These are phyloP conservation scores for Hiodon tergisus DNA, from an alignment of 2,113 vertebrate genomes.

Conservation along the genomic window DNA sequence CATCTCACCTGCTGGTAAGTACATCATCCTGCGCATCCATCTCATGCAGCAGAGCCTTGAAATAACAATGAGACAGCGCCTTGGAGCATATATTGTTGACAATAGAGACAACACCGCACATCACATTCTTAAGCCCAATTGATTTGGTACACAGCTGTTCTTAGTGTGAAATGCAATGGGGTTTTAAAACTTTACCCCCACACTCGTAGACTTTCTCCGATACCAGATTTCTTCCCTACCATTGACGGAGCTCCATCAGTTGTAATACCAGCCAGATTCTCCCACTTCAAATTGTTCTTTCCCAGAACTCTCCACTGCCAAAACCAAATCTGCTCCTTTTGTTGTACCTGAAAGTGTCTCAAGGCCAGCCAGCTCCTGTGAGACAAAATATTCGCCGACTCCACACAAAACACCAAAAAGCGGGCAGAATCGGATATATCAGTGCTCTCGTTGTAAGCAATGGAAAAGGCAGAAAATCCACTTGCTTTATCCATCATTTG, in stretches of 20 bases:
- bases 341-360: constrained; percentile 4
- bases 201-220: neutral
- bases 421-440: constrained; percentile 4
- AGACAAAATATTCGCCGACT: neutral
- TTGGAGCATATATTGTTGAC: constrained; percentile 11
- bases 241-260: neutral
- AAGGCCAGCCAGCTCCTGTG: constrained; percentile 1
- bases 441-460: constrained; percentile 1
- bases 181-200: constrained; percentile 3
- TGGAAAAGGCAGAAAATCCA: constrained; percentile 8
- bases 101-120: neutral
- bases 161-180: neutral
- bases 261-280: constrained; percentile 5
- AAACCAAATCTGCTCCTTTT: neutral
- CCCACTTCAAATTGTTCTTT: constrained; percentile 5
- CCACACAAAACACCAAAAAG: constrained; percentile 3
- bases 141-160: constrained; percentile 9
- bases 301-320: constrained; percentile 1
- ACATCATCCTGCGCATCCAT: constrained; percentile 12
- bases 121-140: neutral
- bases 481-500: neutral
- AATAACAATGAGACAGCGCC: constrained; percentile 6
- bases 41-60: constrained; percentile 6
- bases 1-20: constrained; percentile 10
- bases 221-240: constrained; percentile 11